Conservation (phyloP, 2,888 invertebrate genomes). For the Mesochorus sp. region DNA sequence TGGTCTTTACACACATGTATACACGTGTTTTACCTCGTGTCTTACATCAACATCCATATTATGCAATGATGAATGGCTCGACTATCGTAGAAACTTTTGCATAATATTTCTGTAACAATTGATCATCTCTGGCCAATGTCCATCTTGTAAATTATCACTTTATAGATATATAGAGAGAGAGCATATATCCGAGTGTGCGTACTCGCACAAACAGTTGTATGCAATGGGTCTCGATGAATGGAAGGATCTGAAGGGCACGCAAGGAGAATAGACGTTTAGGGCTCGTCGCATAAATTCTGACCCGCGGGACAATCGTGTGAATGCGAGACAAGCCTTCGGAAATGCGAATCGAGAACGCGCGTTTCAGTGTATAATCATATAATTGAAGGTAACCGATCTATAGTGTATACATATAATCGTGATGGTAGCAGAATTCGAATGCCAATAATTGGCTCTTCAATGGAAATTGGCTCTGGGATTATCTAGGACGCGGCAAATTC, state of each 20-base stretch:
- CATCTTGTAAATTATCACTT: too few relatives aligned
- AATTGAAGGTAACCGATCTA: constrained; percentile 56
- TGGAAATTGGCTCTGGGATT: constrained; percentile 11
- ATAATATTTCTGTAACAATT: too few relatives aligned
- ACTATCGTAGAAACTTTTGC: too few relatives aligned
- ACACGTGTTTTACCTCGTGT: too few relatives aligned
- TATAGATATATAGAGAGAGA: too few relatives aligned
- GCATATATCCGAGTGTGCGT: too few relatives aligned
- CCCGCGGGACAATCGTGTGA: constrained; percentile 31
- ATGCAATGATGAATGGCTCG: too few relatives aligned
- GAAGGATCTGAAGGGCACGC: constrained; percentile 37
- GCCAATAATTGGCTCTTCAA: constrained; percentile 53
- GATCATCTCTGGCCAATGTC: too few relatives aligned
- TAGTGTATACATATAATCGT: constrained; percentile 37
- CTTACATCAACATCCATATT: too few relatives aligned
- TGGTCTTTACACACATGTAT: background rate
- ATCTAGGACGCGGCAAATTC: too few relatives aligned
- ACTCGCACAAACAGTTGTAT: background rate
- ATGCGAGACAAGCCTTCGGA: constrained; percentile 46
- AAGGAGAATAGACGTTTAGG: constrained; percentile 35
- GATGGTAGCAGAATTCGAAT: constrained; percentile 48
- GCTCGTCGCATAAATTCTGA: constrained; percentile 50
- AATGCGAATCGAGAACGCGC: constrained; percentile 49
- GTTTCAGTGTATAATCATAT: constrained; percentile 56
- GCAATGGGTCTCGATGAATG: constrained; percentile 14